Evolutionary conservation across 2,113 vertebrate genomes (phyloP).

Genomic region (Hippocampus abdominalis): DNA sequence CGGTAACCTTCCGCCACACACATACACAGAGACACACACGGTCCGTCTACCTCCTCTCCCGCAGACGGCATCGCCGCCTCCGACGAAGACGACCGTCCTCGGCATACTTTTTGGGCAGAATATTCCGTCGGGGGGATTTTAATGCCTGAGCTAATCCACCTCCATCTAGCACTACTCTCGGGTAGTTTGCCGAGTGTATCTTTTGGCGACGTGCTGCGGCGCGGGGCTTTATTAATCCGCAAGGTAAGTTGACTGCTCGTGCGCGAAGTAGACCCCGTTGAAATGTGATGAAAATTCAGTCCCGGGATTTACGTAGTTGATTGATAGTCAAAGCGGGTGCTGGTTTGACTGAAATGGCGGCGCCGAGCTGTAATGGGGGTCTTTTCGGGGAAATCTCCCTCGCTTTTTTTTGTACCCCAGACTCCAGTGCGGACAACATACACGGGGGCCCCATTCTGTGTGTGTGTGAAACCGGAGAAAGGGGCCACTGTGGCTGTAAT

Average conservation of each 20-base stretch:
- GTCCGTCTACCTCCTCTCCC: conserved; percentile 23
- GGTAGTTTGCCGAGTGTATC: conserved; percentile 61
- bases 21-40: conserved; percentile 11
- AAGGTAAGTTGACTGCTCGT: conserved; percentile 54
- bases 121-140: conserved; percentile 47
- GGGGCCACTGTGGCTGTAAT: conserved; percentile 25
- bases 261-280: not conserved
- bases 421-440: not conserved
- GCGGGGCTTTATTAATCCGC: conserved; percentile 41
- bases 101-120: conserved; percentile 1
- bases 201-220: conserved; percentile 45
- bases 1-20: conserved; percentile 58
- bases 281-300: not conserved
- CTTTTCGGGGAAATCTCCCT: not conserved
- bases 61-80: conserved; percentile 25
- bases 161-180: conserved; percentile 67
- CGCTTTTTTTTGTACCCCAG: not conserved
- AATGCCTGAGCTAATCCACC: conserved; percentile 67
- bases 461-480: conserved; percentile 60
- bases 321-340: not conserved
- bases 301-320: not conserved
- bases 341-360: not conserved
- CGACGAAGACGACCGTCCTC: conserved; percentile 27
- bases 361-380: not conserved
- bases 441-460: conserved; percentile 25